Base-by-base conservation (phyloP, 1,140 invertebrate genomes). In the Macrobrachium rosenbergii region DNA sequence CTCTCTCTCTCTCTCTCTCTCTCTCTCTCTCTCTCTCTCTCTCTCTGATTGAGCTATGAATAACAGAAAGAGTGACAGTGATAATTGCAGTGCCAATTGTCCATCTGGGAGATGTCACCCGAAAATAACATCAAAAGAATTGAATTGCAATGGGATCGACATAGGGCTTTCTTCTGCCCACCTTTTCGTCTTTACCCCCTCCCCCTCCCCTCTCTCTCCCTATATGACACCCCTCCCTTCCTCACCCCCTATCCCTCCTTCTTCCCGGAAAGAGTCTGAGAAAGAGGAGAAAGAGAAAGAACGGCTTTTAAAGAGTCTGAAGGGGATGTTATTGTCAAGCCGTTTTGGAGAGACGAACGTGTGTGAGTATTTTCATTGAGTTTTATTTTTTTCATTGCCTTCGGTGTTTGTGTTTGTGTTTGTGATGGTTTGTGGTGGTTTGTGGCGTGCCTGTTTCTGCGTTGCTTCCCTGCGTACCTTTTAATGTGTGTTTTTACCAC, bases 51-150 rank as follows among this genome's bases (percentile, higher is more conserved):
- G 28, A 19, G 21, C 23, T 17, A 17, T 23, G 79, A 64, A 62
- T 37, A 28, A 17, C 59, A 64, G 78, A 19, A 23, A 62, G 58
- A 62, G 60, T 14, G 58, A 62, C 17, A 59, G 43, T 83, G 82
- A 83, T 83, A 62, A 63, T 52, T 64, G 45, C 23, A 62, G 72
- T 83, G 82, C 82, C n/a, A 83, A 76, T 83, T 77, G 82, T 76
- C 10, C 63, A 52, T 64, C 58, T 62, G 58, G 23, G 1, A 14
- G 37, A 6, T 37, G 58, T 76, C 82, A 76, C 3, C 52, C 60
- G 45, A 64, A 83, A 83, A 83, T 83, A 83, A 83, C 82, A 76
- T 83, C 82, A 83, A 83, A 37, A 83, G 73, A 45, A 60, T 11
- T 64, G 43, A 83, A 63, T 58, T 75, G 82, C 45, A 83, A 77